Base-by-base conservation (phyloP, 2,888 invertebrate genomes). In the Agrotis puta region DNA sequence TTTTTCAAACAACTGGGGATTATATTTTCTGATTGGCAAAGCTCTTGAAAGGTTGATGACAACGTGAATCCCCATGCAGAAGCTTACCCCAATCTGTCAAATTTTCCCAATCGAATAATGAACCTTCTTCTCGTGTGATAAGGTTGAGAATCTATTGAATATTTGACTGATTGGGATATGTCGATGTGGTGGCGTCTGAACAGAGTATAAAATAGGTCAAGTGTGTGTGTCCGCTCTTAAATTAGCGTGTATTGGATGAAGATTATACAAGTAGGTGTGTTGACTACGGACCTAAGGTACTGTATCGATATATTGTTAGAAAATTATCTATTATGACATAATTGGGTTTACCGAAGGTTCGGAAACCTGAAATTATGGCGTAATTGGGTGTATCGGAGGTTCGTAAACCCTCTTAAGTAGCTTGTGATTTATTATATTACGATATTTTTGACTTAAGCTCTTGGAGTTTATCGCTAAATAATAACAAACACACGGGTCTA, bases 161-260 rank as follows among this genome's bases (percentile, higher is more conserved):
- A 39, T 39, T 9, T 39, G 39, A 39, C 11, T 39, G 11, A 39
- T 11, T 39, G 39, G 9, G 39, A 1, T 39, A 9, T 39, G 39
- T 39, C 11, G 39, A 39, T 11, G 39, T 39, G 39, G 11, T 39
- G 39, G 39, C 39, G 39, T 11, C 11, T 39, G 39, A 39, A 39
- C 39, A 39, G 1, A 39, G 39, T 39, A 39, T 9, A 11, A 74
- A 75, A 13, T 79, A 79, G 75, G 75, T 72, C 75, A 75, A 64
- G 63, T 59, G 79, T 79, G 77, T 77, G 20, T 51, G 73, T 50
- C 24, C 48, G 43, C 45, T 78, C n/a, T 9, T 27, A 63, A 72
- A 77, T 74, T 57, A 62, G 71, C 72, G 53, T 78, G 48, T 63
- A 45, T 39, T 54, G 24, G 39, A n/a, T 58, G 16, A 72, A 62